A percentile compares a stretch with the other conserved stretches of the same genome.
Evolutionary conservation across 2,113 vertebrate genomes (phyloP).

Genomic region (Fulica atra): DNA sequence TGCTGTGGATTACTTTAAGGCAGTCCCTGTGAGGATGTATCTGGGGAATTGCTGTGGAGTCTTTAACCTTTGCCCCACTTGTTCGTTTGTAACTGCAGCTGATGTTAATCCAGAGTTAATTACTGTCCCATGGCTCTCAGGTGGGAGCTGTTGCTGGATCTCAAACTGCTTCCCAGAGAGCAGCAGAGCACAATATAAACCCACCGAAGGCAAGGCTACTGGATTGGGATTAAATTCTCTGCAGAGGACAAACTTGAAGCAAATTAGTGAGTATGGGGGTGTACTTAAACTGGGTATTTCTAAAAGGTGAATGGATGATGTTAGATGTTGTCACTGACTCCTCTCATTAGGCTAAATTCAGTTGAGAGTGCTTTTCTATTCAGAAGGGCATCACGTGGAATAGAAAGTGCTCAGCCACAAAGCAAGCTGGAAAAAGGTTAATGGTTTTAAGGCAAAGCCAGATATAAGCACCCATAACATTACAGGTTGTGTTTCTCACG

Average conservation of each 20-base stretch:
- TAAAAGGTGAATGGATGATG: not conserved
- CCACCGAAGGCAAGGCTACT: not conserved
- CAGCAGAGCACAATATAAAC: not conserved
- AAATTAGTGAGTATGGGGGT: not conserved
- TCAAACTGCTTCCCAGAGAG: not conserved
- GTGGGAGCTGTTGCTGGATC: not conserved
- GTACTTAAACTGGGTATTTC: not conserved
- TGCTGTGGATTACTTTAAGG: not conserved
- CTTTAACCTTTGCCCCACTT: not conserved
- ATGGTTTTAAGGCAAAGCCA: not conserved
- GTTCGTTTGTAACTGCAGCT: not conserved
- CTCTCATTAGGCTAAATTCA: not conserved
- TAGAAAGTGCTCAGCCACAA: not conserved
- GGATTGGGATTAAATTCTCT: not conserved
- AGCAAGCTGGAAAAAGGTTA: not conserved
- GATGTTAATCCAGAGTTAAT: not conserved
- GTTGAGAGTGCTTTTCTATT: not conserved
- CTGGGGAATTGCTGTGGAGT: not conserved
- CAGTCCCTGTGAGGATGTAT: rapidly evolving
- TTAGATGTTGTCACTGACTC: not conserved
- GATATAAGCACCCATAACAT: not conserved
- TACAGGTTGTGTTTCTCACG: not conserved
- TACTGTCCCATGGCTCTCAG: not conserved
- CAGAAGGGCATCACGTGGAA: not conserved
- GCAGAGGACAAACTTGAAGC: not conserved